Percentiles rank a stretch among this genome's conserved stretches.
Evolutionary conservation across 1,140 invertebrate species (phyloP).

Genomic region (Drosophila bocki): DNA sequence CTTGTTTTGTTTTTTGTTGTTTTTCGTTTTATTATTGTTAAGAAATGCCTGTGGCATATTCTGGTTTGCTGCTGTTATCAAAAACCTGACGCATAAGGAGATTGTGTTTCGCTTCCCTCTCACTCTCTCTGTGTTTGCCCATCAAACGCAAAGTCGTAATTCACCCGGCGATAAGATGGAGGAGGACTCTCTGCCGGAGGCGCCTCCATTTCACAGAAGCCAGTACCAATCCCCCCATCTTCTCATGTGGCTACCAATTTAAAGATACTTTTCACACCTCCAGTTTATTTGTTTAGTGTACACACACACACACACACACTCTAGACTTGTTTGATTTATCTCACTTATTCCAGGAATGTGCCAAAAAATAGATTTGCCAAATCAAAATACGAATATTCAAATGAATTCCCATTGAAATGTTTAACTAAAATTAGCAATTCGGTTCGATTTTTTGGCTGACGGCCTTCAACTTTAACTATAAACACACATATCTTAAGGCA

Average conservation of each 20-base stretch:
- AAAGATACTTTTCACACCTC: slow-evolving; percentile 51
- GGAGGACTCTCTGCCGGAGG: slow-evolving; percentile 12
- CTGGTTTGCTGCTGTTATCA: slow-evolving; percentile 45
- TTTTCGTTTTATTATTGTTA: slow-evolving; percentile 45
- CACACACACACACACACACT: slow-evolving; percentile 14
- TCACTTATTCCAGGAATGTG: slow-evolving; percentile 41
- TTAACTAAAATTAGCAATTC: slow-evolving; percentile 49
- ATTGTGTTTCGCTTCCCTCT: slow-evolving; percentile 39
- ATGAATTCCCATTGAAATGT: slow-evolving; percentile 15
- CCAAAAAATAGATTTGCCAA: slow-evolving; percentile 43
- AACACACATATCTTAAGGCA: slow-evolving; percentile 15
- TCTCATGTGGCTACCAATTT: slow-evolving; percentile 35
- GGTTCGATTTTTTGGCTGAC: slow-evolving; percentile 3
- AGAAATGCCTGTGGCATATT: slow-evolving; percentile 41
- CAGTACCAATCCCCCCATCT: neutral
- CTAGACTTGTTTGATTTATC: slow-evolving; percentile 41
- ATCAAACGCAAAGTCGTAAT: slow-evolving; percentile 49
- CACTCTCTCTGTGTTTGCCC: slow-evolving; percentile 25
- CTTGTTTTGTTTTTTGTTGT: slow-evolving; percentile 23
- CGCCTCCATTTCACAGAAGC: slow-evolving; percentile 15
- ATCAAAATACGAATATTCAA: slow-evolving; percentile 39
- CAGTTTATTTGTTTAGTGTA: slow-evolving; percentile 45
- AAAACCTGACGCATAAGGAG: slow-evolving; percentile 56
- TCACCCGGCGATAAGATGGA: slow-evolving; percentile 21
- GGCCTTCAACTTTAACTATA: slow-evolving; percentile 32